A percentile compares a stretch with the other conserved stretches of the same genome.
Conservation (phyloP, 2,888 invertebrate genomes). For the Clitarchus hookeri region DNA sequence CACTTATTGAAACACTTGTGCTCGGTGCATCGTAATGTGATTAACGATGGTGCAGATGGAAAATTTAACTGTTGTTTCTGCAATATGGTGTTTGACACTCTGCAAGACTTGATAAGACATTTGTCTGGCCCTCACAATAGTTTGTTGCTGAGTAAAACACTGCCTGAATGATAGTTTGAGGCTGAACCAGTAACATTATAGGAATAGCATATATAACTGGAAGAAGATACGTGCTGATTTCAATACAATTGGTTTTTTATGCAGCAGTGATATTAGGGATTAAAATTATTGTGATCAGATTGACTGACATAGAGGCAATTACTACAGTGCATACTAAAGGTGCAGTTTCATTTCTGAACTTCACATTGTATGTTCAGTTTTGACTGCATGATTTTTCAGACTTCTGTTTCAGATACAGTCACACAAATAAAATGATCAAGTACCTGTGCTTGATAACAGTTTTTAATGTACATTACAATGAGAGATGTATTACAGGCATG, state of each 20-base stretch:
- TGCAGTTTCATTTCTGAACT: neutral
- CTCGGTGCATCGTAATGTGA: constrained; percentile 86
- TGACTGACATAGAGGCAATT: neutral
- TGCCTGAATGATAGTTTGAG: constrained; percentile 61
- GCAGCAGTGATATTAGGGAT: neutral
- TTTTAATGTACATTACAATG: no score
- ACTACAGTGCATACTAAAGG: neutral
- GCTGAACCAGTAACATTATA: neutral
- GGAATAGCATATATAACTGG: neutral
- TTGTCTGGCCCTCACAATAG: constrained; percentile 88
- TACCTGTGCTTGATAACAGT: no score
- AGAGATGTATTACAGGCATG: no score
- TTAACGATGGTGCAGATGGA: constrained; percentile 78
- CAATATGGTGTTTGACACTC: constrained; percentile 80
- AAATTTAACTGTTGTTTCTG: constrained; percentile 88
- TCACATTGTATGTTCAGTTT: neutral
- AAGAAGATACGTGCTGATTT: neutral
- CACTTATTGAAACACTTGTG: constrained; percentile 86
- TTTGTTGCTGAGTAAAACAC: constrained; percentile 82
- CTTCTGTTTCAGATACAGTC: neutral
- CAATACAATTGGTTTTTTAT: neutral
- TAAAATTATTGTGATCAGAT: neutral
- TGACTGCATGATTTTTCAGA: no score
- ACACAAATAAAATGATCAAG: no score
- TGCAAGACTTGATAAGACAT: constrained; percentile 85